Evolutionary conservation across 1,140 invertebrate species (phyloP).

Genomic region (Protaetia brevitarsis): DNA sequence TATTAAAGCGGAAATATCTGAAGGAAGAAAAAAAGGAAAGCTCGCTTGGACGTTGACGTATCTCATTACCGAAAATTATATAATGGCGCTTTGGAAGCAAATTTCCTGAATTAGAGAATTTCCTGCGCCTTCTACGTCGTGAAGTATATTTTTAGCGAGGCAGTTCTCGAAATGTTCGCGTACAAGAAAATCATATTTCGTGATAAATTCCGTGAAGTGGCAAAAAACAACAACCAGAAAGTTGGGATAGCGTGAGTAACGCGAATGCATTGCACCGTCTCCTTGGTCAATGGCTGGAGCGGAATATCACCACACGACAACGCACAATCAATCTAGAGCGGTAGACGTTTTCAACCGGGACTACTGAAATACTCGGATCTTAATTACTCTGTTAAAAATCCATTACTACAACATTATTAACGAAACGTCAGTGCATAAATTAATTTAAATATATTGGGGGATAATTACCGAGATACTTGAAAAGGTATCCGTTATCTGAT

Average conservation of each 20-base stretch:
- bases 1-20: constrained; percentile 7
- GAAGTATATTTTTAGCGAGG: constrained; percentile 6
- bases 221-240: constrained; percentile 25
- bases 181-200: constrained; percentile 33
- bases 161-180: not conserved
- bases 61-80: constrained; percentile 16
- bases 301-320: constrained; percentile 28
- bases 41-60: not conserved
- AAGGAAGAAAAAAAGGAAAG: not conserved
- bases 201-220: constrained; percentile 34
- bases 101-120: constrained; percentile 7
- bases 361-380: not conserved
- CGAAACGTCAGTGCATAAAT: not conserved
- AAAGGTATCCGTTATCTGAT: too few relatives aligned
- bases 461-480: not conserved
- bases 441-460: not conserved
- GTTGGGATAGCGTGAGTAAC: constrained; percentile 33
- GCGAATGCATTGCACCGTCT: constrained; percentile 25
- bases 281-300: not conserved
- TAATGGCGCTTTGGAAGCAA: not conserved
- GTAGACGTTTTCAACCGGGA: not conserved
- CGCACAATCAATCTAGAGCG: constrained; percentile 33
- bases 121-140: not conserved
- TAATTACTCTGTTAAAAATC: constrained; percentile 5
- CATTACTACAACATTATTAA: not conserved